Conservation (phyloP, 2,797 vertebrate species). For the Tragopan temminckii region DNA sequence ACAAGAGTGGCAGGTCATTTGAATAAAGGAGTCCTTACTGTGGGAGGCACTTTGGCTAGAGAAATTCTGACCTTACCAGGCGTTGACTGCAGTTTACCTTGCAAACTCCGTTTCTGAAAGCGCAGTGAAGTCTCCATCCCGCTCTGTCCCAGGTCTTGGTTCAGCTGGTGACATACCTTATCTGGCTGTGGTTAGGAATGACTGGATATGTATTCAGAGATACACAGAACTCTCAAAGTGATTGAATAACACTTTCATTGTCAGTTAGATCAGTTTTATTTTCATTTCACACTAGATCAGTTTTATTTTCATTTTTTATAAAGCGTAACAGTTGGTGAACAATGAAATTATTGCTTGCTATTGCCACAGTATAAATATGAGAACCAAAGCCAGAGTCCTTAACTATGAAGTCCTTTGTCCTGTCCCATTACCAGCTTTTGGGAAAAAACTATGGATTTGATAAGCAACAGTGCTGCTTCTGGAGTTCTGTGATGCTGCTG, state of each 20-base stretch:
- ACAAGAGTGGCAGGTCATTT: not conserved
- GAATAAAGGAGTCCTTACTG: not conserved
- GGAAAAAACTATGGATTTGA: constrained; percentile 41
- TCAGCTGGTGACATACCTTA: not conserved
- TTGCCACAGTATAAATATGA: not conserved
- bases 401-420: not conserved
- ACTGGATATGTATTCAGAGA: not conserved
- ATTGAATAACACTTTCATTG: not conserved
- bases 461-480: not conserved
- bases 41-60: not conserved
- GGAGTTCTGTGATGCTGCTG: constrained; percentile 17
- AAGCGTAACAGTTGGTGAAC: not conserved
- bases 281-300: not conserved
- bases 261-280: not conserved
- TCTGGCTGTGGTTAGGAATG: not conserved
- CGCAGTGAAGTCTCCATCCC: fast-evolving
- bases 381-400: not conserved
- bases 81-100: not conserved
- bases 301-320: not conserved
- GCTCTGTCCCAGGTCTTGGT: not conserved
- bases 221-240: not conserved
- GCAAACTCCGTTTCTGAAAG: not conserved
- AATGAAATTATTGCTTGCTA: not conserved
- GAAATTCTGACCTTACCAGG: not conserved
- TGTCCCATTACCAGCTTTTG: not conserved